phyloP scores from a whole-genome alignment of 2,797 vertebrate genomes.

The Eupleurogrammus muticus region DNA sequence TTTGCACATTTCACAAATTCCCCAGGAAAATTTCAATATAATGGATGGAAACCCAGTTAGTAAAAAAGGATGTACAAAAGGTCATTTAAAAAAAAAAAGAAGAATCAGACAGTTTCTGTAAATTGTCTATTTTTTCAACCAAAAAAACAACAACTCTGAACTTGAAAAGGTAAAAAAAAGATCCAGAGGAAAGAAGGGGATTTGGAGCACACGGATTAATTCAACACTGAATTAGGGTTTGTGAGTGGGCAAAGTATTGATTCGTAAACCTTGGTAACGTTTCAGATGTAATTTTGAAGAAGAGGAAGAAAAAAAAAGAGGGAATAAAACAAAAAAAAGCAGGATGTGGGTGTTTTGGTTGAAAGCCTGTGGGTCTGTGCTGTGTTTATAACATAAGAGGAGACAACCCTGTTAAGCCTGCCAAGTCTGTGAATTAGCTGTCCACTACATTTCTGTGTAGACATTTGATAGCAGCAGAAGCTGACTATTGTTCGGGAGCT shows the following conservation, averaged over 20 bases:
- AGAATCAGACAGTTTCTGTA: not conserved
- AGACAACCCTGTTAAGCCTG: slow-evolving; percentile 49
- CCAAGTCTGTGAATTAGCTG: slow-evolving; percentile 57
- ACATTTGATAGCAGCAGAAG: slow-evolving; percentile 41
- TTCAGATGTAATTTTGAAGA: slow-evolving; percentile 61
- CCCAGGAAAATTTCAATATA: no score
- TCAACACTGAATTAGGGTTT: slow-evolving; percentile 20
- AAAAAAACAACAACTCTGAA: slow-evolving; percentile 46
- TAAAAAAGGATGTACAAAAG: slow-evolving; percentile 10
- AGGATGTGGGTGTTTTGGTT: slow-evolving; percentile 50
- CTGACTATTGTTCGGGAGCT: slow-evolving; percentile 43
- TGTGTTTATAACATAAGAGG: slow-evolving; percentile 59
- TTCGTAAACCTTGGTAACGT: slow-evolving; percentile 57
- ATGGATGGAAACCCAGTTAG: not conserved
- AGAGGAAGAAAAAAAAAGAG: not conserved
- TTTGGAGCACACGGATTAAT: no score
- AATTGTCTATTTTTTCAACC: no score
- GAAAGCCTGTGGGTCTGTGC: slow-evolving; percentile 40
- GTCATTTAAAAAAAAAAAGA: slow-evolving; percentile 24
- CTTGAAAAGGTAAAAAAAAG: not conserved
- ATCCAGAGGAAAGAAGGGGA: no score
- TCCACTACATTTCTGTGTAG: slow-evolving; percentile 50
- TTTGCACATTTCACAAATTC: no score
- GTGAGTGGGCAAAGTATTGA: slow-evolving; percentile 64
- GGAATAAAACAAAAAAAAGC: not conserved